Evolutionary conservation across 2,888 invertebrate genomes (phyloP), one percentile per base, ranked within the genome.

Genomic region (Mechanitis messenoides): DNA sequence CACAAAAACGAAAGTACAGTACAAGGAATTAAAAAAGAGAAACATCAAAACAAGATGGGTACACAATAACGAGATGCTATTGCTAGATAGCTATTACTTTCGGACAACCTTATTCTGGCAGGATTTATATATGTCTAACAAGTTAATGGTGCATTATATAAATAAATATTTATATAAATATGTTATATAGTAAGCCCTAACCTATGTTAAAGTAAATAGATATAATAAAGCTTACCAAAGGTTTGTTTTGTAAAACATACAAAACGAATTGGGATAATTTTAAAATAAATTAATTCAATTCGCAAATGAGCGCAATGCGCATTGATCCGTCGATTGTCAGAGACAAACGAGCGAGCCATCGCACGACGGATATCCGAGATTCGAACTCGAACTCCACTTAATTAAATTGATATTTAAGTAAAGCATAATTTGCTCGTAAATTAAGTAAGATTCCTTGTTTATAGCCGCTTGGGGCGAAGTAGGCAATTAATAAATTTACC

Each of bases 361-460:
- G 69, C 66, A 65, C 68, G 63, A 72, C 77, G 74, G 77, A 84
- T 86, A 85, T 83, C 86, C 84, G 75, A 78, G 81, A 87, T 81
- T 80, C 80, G 69, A 74, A 79, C 76, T 76, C 79, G 79, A 86
- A 84, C 83, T 81, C 78, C 81, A 85, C 86, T 89, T 88, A 90
- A 89, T 88, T 89, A 90, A 90, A 90, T 90, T 90, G 89, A 89
- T 89, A 90, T 90, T 89, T 88, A 89, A 89, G 87, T 86, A 85
- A 87, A 87, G 88, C 84, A 89, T 88, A 89, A 90, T 89, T 89
- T 80, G 83, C 84, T 87, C 87, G 87, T 90, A 88, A 87, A 87
- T 89, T 90, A 89, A 87, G 86, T 80, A 82, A 85, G 87, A 88
- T 86, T 79, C 83, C 81, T 89, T 90, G 88, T 90, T 89, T 88